Conservation (phyloP, 2,113 vertebrate species). For the Periophthalmodon schlosseri region DNA sequence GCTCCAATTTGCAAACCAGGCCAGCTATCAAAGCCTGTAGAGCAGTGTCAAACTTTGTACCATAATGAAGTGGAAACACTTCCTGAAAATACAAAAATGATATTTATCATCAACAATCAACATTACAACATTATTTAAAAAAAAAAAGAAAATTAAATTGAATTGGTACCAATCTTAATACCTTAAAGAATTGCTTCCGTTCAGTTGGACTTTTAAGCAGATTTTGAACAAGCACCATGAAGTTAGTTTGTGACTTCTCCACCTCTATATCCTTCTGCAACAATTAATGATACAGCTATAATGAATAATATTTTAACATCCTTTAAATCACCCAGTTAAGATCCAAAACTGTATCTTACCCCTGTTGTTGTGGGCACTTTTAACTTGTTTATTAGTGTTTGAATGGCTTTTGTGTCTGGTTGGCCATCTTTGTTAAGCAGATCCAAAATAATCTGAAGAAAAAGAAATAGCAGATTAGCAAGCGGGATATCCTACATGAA, state of each 20-base stretch:
- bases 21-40: slow-evolving; percentile 68
- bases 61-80: slow-evolving; percentile 70
- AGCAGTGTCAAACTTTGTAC: slow-evolving; percentile 69
- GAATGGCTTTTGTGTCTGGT: slow-evolving; percentile 58
- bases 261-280: slow-evolving; percentile 65
- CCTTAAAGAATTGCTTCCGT: slow-evolving; percentile 68
- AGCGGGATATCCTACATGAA: no score
- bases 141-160: background rate
- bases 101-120: background rate
- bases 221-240: slow-evolving; percentile 72
- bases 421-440: slow-evolving; percentile 57
- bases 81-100: slow-evolving; percentile 47
- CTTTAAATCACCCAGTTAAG: background rate
- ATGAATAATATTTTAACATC: background rate
- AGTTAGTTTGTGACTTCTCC: slow-evolving; percentile 72
- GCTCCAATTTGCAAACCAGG: slow-evolving; percentile 72
- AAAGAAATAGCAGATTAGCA: no score
- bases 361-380: slow-evolving; percentile 49
- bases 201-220: slow-evolving; percentile 63
- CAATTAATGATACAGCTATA: background rate
- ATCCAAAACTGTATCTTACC: slow-evolving; percentile 30
- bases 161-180: slow-evolving; percentile 13
- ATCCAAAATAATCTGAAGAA: slow-evolving; percentile 66
- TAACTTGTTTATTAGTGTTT: slow-evolving; percentile 64
- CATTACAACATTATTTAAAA: background rate